These are phyloP conservation scores for Argyra leucocephala DNA, from an alignment of 2,888 invertebrate genomes.

Conservation along the genomic window DNA sequence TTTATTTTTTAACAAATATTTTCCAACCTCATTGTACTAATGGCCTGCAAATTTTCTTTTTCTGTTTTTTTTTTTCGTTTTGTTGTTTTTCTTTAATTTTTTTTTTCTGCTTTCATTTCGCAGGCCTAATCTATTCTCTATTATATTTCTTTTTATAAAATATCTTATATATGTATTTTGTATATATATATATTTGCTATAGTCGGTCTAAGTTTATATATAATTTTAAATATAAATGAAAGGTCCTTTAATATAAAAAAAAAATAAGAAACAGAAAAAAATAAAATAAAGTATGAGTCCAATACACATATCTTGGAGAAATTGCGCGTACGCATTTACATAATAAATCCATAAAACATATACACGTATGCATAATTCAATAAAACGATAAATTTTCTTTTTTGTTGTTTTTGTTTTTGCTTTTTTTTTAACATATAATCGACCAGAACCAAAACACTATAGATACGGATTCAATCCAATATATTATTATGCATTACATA, in stretches of 20 bases:
- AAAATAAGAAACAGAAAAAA: background rate
- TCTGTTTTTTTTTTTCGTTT: background rate
- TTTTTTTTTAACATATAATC: slow-evolving; percentile 6
- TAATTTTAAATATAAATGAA: background rate
- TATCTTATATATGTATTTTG: background rate
- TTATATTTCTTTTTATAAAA: too few species aligned
- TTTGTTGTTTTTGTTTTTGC: background rate
- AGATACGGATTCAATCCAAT: background rate
- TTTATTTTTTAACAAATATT: background rate
- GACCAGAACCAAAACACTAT: background rate
- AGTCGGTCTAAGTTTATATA: too few species aligned
- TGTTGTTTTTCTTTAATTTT: background rate
- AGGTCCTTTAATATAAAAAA: background rate
- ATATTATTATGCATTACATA: too few species aligned
- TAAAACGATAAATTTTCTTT: slow-evolving; percentile 22
- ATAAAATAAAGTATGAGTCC: background rate
- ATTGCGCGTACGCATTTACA: slow-evolving; percentile 24
- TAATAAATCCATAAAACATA: slow-evolving; percentile 24
- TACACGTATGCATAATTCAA: slow-evolving; percentile 25
- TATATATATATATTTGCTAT: background rate
- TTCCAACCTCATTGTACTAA: background rate
- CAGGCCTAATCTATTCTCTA: background rate
- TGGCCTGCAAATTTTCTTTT: background rate
- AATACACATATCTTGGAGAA: background rate
- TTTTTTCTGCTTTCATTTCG: background rate